Base-by-base conservation (phyloP, 2,113 vertebrate genomes). In the Corythornis vintsioides region DNA sequence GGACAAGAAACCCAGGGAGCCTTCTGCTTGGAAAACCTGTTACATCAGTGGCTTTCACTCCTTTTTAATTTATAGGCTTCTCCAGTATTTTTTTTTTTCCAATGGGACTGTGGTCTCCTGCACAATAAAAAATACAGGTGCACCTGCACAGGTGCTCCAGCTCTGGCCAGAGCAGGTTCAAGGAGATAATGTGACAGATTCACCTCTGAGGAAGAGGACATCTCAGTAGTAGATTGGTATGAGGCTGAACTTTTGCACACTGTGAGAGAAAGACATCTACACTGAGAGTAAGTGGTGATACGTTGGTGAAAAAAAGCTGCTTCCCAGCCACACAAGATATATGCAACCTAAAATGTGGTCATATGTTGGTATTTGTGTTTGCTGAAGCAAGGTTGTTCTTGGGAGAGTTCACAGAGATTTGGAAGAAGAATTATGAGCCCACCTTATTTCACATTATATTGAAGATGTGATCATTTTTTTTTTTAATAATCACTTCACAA, bases 261-360 rank as follows among this genome's bases (percentile, higher is more conserved):
- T 20, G 9, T 29, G 35, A 22, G 3, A 4, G 16, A 48, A 73
- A 28, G 33, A 33, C 0, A 0, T 1, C 0, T 69, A 20, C 29
- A 1, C 16, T 15, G 40, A 61, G 12, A 40, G 28, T 4, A 69
- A 18, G 26, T 25, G 18, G 22, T 48, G 40, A 19, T 31, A 19
- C 3, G 8, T 42, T 69, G n/a, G 9, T 61, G 26, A 80, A 81
- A 9, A 16, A 21, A 81, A 84, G 40, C 57, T 69, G 3, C 53
- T 84, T 74, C 50, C 35, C 40, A 57, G 13, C 15, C 82, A 9
- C 45, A 47, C 28, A 52, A 45, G 35, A 11, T 64, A 65, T 8
- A 24, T 9, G 7, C 26, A 72, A 19, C 24, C 15, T 61, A 80
- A 38, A 42, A 66, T 57, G 4, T 40, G 5, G 15, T 78, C 5